Evolutionary conservation across 2,113 vertebrate species (phyloP).

Genomic region (Plestiodon gilberti): DNA sequence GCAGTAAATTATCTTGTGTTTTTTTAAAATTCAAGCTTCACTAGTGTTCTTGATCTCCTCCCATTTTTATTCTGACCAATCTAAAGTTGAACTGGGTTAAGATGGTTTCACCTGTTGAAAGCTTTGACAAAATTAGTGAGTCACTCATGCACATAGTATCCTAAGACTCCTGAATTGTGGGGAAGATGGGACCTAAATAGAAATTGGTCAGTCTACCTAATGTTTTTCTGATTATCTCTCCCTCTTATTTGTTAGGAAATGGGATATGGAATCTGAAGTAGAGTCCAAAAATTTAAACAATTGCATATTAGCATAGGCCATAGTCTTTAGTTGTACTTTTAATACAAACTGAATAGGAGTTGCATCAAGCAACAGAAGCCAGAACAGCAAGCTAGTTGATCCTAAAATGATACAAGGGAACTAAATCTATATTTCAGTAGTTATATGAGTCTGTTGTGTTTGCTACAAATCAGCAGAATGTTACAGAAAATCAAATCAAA

Average conservation of each 20-base stretch:
- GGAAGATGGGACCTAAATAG: not conserved
- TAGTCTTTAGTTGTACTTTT: not conserved
- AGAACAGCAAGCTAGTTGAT: not conserved
- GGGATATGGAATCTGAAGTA: not conserved
- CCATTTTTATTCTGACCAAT: slow-evolving; percentile 49
- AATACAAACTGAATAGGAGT: not conserved
- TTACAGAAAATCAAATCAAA: too few relatives aligned
- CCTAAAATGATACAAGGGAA: not conserved
- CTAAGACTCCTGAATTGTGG: not conserved
- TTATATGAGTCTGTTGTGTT: not conserved
- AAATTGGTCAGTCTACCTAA: not conserved
- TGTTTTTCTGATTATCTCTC: not conserved
- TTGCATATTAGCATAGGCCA: not conserved
- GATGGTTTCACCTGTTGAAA: not conserved
- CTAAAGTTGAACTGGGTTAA: slow-evolving; percentile 9
- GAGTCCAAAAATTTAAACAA: not conserved
- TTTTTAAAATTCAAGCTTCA: slow-evolving; percentile 49
- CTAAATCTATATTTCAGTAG: not conserved
- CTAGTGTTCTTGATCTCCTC: slow-evolving; percentile 77
- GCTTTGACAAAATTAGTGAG: not conserved
- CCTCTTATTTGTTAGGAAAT: not conserved
- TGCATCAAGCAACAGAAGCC: not conserved
- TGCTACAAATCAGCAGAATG: too few relatives aligned
- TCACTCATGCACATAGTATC: not conserved
- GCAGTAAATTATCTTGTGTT: slow-evolving; percentile 71